Base-by-base conservation (phyloP, 1,140 invertebrate species). In the Brachionus rotundiformis region DNA sequence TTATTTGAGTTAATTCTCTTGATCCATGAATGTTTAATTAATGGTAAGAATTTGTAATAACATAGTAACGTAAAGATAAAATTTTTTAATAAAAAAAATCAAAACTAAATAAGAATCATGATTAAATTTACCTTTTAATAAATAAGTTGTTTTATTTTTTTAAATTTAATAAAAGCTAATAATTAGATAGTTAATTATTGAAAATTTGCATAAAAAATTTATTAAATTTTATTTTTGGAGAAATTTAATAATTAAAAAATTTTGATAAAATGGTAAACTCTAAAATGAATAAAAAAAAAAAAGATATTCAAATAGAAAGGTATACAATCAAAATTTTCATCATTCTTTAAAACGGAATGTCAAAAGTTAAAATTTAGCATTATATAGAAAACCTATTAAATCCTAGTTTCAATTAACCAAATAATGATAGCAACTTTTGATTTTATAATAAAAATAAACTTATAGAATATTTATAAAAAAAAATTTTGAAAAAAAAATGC, bases 371-470 rank as follows among this genome's bases (percentile, higher is more conserved):
- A 54, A 19, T 54, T 19, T 25, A 54, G 47, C 47, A 54, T 8
- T 19, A 54, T 8, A 6, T 2, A 7, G 23, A 54, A 8, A 54
- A 54, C 23, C 19, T 19, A 54, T 19, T 19, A 54, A 19, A 54
- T 54, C 8, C 7, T 54, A 54, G 19, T 54, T 54, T 25, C 16
- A 49, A 19, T 54, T 19, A 54, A 8, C 47, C n/a, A 54, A 7
- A 19, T 54, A 19, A 19, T 54, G 8, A 23, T 39, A 23, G 47
- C 8, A 54, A 54, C 19, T 54, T 23, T 19, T 65, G 31, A 65
- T 65, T 33, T 31, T n/a, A n/a, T n/a, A 65, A 59, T 29, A 65
- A 61, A 65, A 65, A 65, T 31, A 65, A 65, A 29, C 61, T n/a
- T 31, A 27, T 27, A 29, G 25, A 31, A 25, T 31, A 65, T 33